Conservation (phyloP, 2,888 invertebrate genomes). For the Luffia ferchaultella region DNA sequence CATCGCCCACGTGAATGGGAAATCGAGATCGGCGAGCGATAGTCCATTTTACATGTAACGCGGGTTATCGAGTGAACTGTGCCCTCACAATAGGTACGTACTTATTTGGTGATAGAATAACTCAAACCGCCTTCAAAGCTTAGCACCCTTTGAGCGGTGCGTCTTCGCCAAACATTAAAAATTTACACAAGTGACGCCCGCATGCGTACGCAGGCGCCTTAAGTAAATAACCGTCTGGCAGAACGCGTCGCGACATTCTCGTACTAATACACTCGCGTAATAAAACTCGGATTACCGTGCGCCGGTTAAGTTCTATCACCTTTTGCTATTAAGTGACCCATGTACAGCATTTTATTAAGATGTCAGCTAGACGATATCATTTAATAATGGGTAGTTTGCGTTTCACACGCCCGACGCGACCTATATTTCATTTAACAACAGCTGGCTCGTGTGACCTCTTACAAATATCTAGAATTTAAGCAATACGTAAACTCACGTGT, state of each 20-base stretch:
- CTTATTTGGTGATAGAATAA: not conserved
- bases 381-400: slow-evolving; percentile 30
- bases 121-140: slow-evolving; percentile 5
- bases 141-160: not conserved
- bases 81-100: too few relatives aligned
- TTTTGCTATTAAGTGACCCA: not conserved
- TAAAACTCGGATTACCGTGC: too few relatives aligned
- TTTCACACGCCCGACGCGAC: slow-evolving; percentile 39
- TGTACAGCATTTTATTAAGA: slow-evolving; percentile 2
- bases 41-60: too few relatives aligned
- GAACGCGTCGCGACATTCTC: not conserved
- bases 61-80: too few relatives aligned
- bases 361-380: slow-evolving; percentile 5
- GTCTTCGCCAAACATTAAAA: slow-evolving; percentile 18
- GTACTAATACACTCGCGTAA: too few relatives aligned
- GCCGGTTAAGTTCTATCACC: not conserved
- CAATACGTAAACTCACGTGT: too few relatives aligned
- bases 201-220: too few relatives aligned
- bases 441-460: too few relatives aligned
- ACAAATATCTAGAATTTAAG: too few relatives aligned
- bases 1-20: too few relatives aligned
- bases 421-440: not conserved
- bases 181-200: slow-evolving; percentile 51
- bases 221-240: not conserved
- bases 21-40: too few relatives aligned